phyloP scores from a whole-genome alignment of 2,113 vertebrate species.

The Megaceryle torquata region DNA sequence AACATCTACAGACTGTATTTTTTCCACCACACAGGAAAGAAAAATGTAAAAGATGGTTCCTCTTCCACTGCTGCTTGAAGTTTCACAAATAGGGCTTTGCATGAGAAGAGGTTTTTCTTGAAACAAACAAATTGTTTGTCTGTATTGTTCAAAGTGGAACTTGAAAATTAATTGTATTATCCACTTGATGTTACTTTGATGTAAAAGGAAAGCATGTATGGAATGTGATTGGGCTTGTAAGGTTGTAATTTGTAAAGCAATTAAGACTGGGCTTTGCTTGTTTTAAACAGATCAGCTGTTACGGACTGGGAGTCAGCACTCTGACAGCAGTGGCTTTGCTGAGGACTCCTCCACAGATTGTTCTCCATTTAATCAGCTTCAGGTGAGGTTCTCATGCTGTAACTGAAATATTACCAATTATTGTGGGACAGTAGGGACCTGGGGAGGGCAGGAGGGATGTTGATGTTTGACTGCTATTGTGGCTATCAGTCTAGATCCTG shows the following conservation, averaged over 20 bases:
- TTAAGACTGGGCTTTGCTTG: background rate
- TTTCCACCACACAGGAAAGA: background rate
- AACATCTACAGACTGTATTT: background rate
- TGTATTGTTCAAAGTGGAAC: background rate
- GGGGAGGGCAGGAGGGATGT: background rate
- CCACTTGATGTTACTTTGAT: background rate
- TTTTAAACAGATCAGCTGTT: conserved; percentile 77
- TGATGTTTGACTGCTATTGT: background rate
- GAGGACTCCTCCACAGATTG: conserved; percentile 88
- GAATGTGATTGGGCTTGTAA: background rate
- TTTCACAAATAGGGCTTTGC: background rate
- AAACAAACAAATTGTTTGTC: background rate
- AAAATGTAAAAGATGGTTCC: background rate
- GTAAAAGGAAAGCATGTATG: background rate
- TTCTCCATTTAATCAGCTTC: conserved; percentile 77
- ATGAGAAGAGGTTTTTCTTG: background rate
- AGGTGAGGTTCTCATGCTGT: conserved; percentile 72
- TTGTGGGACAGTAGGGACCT: background rate
- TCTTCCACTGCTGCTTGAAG: background rate
- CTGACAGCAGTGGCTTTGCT: conserved; percentile 96
- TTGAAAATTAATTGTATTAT: background rate
- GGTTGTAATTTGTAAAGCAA: background rate
- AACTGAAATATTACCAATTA: background rate
- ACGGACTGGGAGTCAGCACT: conserved; percentile 90
- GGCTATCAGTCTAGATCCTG: background rate